phyloP scores from a whole-genome alignment of 2,888 invertebrate genomes.

The Erynnis tages region DNA sequence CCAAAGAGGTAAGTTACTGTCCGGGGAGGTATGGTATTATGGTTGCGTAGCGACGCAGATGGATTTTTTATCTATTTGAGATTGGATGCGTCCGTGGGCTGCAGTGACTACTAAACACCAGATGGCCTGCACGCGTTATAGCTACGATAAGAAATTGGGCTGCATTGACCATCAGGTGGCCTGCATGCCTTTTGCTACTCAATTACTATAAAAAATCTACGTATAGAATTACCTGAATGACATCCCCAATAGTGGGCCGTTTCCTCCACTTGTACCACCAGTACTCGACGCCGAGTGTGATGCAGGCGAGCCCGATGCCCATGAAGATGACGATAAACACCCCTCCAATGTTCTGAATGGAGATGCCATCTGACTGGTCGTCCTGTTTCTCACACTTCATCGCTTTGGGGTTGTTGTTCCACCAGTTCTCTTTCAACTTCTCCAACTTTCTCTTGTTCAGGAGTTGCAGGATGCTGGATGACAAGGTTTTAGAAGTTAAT shows the following conservation, averaged over 20 bases:
- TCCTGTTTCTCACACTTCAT: slow-evolving; percentile 92
- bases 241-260: slow-evolving; percentile 81
- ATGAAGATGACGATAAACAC: slow-evolving; percentile 99
- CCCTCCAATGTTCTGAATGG: slow-evolving; percentile 98
- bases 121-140: too few relatives aligned
- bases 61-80: too few relatives aligned
- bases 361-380: slow-evolving; percentile 97
- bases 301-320: slow-evolving; percentile 94
- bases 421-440: slow-evolving; percentile 97
- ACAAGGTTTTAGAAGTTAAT: too few relatives aligned
- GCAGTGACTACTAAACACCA: too few relatives aligned
- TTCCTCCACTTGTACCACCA: slow-evolving; percentile 94
- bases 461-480: slow-evolving; percentile 90
- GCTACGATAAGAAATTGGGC: too few relatives aligned
- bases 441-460: slow-evolving; percentile 96
- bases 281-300: slow-evolving; percentile 96
- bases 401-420: slow-evolving; percentile 92
- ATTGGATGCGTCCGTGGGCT: too few relatives aligned
- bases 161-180: too few relatives aligned
- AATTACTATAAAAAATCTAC: not conserved
- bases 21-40: too few relatives aligned
- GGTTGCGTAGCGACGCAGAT: too few relatives aligned
- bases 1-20: too few relatives aligned
- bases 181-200: too few relatives aligned
- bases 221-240: slow-evolving; percentile 72